Evolutionary conservation across 2,113 vertebrate species (phyloP), one percentile per base, ranked within the genome.

Genomic region (Paralichthys olivaceus): DNA sequence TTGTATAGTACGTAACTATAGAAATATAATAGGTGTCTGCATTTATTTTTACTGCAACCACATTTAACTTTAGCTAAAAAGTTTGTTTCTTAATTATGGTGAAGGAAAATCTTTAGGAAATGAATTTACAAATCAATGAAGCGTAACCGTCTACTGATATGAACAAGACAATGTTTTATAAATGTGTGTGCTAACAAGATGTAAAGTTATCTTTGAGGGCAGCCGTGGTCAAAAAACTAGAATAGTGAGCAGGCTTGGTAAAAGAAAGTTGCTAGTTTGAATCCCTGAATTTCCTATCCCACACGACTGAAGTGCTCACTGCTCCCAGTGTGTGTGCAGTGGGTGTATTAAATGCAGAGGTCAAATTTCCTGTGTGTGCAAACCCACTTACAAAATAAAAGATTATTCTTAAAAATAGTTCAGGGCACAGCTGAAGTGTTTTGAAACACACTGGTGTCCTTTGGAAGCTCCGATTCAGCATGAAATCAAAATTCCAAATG

Each of bases 1-100:
- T 73, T 66, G 34, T 60, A 70, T 14, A 59, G 55, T 4, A 13
- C 22, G 51, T 29, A 28, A 75, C 59, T 72, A 86, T 70, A 51
- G 72, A 19, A 9, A 17, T 32, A 62, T 70, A 40, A 76, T 15
- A 28, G 20, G 20, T 34, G 20, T 47, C 29, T 37, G 40, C 28
- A 47, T 59, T 34, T 64, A 64, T 49, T 74, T 56, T 54, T 45
- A 68, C 22, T 26, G 56, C 53, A 25, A n/a, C 25, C 28, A 60
- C 25, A 5, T 62, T 75, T 28, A 53, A 22, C 28, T 63, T 13
- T n/a, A 28, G 20, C 47, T 57, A 26, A 69, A 51, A 66, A 13
- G 32, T 55, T 73, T 55, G 13, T 13, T 12, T 7, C 29, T 43
- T 58, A 28, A 4, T 19, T 66, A 32, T 0, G 13, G 26, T 70